A percentile compares a stretch with the other conserved stretches of the same genome.
phyloP scores from a whole-genome alignment of 2,888 invertebrate species.

The Ornithoptera alexandrae region DNA sequence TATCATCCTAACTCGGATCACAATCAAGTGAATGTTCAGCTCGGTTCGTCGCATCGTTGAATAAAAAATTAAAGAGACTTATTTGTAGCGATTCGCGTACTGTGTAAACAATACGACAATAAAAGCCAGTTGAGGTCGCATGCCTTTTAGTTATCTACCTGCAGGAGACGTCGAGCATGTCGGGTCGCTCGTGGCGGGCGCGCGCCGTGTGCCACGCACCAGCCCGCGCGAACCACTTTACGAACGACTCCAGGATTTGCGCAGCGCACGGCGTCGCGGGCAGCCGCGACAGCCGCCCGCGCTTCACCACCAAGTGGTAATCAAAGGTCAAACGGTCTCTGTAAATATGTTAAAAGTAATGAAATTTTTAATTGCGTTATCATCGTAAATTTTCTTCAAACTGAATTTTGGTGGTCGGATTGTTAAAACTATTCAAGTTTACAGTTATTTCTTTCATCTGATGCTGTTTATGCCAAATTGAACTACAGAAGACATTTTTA shows the following conservation, averaged over 20 bases:
- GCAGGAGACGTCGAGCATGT: constrained; percentile 65
- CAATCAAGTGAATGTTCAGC: too few relatives aligned
- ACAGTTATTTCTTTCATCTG: too few relatives aligned
- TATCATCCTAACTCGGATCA: too few relatives aligned
- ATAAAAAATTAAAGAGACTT: too few relatives aligned
- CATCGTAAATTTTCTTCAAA: neutral
- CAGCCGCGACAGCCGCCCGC: constrained; percentile 63
- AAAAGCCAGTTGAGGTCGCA: neutral
- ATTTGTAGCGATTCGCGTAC: too few relatives aligned
- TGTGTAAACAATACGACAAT: too few relatives aligned
- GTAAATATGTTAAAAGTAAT: constrained; percentile 8
- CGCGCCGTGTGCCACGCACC: constrained; percentile 68
- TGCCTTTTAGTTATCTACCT: constrained; percentile 43
- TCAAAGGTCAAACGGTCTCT: constrained; percentile 74
- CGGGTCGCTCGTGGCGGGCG: constrained; percentile 55
- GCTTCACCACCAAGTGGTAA: constrained; percentile 74
- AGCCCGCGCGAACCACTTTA: constrained; percentile 73
- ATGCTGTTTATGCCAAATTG: too few relatives aligned
- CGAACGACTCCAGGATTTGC: constrained; percentile 71
- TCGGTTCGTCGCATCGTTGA: too few relatives aligned
- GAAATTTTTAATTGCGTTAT: neutral
- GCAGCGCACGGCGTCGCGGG: constrained; percentile 70
- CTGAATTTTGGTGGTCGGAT: neutral
- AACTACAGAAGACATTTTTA: too few relatives aligned
- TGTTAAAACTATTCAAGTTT: too few relatives aligned